Evolutionary conservation across 2,113 vertebrate genomes (phyloP), one percentile per base, ranked within the genome.

Genomic region (Taurulus bubalis): DNA sequence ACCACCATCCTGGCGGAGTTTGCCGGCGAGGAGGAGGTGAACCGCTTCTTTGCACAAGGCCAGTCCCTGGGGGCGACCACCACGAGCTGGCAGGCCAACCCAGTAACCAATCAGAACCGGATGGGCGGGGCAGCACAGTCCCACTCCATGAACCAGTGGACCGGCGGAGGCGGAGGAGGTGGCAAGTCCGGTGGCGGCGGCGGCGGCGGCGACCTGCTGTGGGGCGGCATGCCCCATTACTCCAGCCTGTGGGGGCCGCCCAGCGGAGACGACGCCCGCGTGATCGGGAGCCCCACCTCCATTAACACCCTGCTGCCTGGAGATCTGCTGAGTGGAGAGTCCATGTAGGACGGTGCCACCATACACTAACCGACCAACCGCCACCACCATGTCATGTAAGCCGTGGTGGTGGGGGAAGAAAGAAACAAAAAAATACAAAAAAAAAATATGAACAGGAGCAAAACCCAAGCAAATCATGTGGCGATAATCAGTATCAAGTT

Each of bases 1-100:
- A 99, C 98, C 90, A 99, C 98, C 94, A 99, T 99, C 95, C 92
- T 99, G 95, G 98, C 98, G 0, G 98, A 99, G 94, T 99, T 99
- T 24, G 98, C 98, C 2, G 97, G 98, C 0, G 98, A 99, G 87
- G 98, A 99, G 68, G 98, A 99, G 81, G 97, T 99, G 85, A 99
- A 97, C 90, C 98, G 98, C 40, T 99, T 99, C 95, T 94, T 99
- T 89, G 97, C 98, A 83, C 98, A 99, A 94, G 97, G 97, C 92
- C 98, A 99, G 91, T 95, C 97, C 0, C 96, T 99, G 66, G 91
- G 88, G 90, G 95, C 97, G 0, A 96, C 97, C 95, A 96, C 97
- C 90, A 97, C 97, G 86, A 97, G 97, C 95, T 99, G 98, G 98
- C 98, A 99, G 93, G 95, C 97, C 93, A 97, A 96, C 95, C 92